Evolutionary conservation across 2,113 vertebrate species (phyloP), one percentile per base, ranked within the genome.

Genomic region (Prietella phreatophila): DNA sequence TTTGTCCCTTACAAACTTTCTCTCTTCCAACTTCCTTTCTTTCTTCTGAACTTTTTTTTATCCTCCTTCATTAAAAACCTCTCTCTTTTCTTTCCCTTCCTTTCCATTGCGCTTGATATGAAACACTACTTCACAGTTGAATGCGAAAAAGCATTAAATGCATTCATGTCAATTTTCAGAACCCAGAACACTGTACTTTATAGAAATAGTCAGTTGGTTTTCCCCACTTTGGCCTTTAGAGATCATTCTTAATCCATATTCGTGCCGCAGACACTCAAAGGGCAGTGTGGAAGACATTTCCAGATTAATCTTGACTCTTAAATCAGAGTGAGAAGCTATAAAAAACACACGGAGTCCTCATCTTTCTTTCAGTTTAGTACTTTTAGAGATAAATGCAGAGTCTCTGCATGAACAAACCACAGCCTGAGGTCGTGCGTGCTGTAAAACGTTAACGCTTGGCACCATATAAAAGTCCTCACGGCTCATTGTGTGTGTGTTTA

Each of bases 361-460:
- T 47, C 82, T 42, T 50, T 53, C 39, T n/a, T 19, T 85, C 39
- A 19, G 17, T 56, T 47, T 36, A 10, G 8, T 39, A 9, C 14
- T 8, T 75, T 75, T 75, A n/a, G 20, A 36, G 50, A 13, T 33
- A 63, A 58, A 33, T 30, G 63, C 58, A 20, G 13, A n/a, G 30
- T 42, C 0, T 25, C 11, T 65, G 30, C 60, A 33, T 56, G 73
- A 86, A 56, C 60, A 84, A 50, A 50, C 61, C 36, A 50, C 83
- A 56, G 22, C 58, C 33, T 25, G 63, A 84, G 63, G 42, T 83
- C 73, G 80, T 39, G 30, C 17, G 15, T 73, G 81, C 85, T 55
- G 75, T 69, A 84, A 79, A 86, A 86, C 67, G 60, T 73, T 53
- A 47, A 61, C 56, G 13, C 78, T 88, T 88, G 89, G 87, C 89